phyloP scores from a whole-genome alignment of 2,888 invertebrate genomes.

The Leucoptera coffeella region DNA sequence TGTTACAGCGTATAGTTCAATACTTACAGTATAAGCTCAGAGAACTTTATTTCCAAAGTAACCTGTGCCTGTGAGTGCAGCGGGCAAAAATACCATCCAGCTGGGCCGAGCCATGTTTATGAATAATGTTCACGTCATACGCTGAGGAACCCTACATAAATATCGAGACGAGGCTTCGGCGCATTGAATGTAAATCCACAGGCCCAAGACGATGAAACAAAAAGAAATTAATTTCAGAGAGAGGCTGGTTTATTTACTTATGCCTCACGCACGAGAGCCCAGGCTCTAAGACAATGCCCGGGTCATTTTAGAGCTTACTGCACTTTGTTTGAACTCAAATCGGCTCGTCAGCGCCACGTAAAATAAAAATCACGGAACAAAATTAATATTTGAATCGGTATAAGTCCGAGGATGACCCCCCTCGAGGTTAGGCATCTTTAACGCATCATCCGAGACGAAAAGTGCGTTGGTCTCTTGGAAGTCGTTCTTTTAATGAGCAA shows the following conservation, averaged over 20 bases:
- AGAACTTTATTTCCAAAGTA: too few species aligned
- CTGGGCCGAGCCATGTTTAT: constrained; percentile 31
- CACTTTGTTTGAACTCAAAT: too few species aligned
- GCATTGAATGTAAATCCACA: constrained; percentile 50
- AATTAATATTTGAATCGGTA: not conserved
- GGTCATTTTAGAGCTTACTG: too few species aligned
- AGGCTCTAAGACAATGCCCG: too few species aligned
- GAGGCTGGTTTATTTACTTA: constrained; percentile 43
- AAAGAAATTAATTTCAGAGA: constrained; percentile 50
- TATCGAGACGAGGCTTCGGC: constrained; percentile 42
- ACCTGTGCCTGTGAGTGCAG: too few species aligned
- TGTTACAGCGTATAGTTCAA: too few species aligned
- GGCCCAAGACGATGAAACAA: constrained; percentile 48
- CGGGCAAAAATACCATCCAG: constrained; percentile 44
- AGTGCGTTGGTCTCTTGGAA: too few species aligned
- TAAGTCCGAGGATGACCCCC: constrained; percentile 22
- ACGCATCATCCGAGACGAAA: constrained; percentile 26
- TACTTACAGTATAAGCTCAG: too few species aligned
- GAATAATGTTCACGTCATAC: constrained; percentile 50
- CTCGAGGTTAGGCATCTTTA: constrained; percentile 29
- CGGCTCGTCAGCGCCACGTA: too few species aligned
- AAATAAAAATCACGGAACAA: too few species aligned
- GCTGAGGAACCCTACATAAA: constrained; percentile 42
- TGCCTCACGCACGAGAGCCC: constrained; percentile 4
- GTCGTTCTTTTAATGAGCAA: constrained; percentile 13